Base-by-base conservation (phyloP, 2,888 invertebrate genomes). In the Dicycla oo region DNA sequence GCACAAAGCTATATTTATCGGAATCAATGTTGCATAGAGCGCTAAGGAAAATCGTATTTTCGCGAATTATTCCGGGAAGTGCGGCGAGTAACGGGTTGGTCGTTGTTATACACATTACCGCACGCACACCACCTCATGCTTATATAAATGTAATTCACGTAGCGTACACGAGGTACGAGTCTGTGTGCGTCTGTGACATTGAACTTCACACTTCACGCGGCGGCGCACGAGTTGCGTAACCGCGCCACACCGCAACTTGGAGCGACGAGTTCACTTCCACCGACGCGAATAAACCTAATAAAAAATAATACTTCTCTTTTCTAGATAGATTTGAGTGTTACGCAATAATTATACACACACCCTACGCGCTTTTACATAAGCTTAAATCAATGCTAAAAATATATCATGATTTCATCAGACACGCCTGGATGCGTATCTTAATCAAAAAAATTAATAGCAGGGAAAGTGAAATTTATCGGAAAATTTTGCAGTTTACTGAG, bases 131-230 rank as follows among this genome's bases (percentile, higher is more conserved):
- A 61, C 58, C 78, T 47, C 75, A 73, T 38, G 74, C 67, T 75
- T 86, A 86, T 88, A 85, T 89, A 87, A n/a, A n/a, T 87, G 87
- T 83, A 83, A 84, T 81, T 84, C 76, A 73, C 70, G 74, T 85
- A 76, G 53, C 61, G 68, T 76, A 83, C 72, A 83, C 85, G 73
- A 75, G 76, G 43, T 76, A 49, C 85, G 89, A 11, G 76, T 45
- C 20, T 89, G 92, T 91, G 93, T 88, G 93, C 89, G 92, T 90
- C 91, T 90, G 93, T 95, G 95, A 96, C 96, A 95, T 96, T 96
- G 95, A 96, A 95, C 95, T 96, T 95, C 95, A 95, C 93, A 93
- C 94, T 94, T 93, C 94, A 94, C 94, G 95, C 92, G 94, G 91
- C 90, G 80, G 93, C 93, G 93, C 92, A 92, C 89, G 94, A 91